Percentiles rank a stretch among this genome's conserved stretches.
phyloP scores from a whole-genome alignment of 2,888 invertebrate species.

The Quadroppia sp. region DNA sequence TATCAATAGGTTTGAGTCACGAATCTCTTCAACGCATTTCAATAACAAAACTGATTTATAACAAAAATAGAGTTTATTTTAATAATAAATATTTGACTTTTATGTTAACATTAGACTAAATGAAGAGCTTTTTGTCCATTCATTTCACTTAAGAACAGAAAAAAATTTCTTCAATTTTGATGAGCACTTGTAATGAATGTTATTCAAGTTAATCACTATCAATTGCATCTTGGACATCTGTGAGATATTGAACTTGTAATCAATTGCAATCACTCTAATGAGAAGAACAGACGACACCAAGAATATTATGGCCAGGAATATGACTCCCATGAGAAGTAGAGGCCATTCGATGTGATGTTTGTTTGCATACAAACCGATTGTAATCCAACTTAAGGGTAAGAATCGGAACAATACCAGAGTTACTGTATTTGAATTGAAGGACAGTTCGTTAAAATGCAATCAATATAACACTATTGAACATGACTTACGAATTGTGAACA shows the following conservation, averaged over 20 bases:
- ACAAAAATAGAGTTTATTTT: background rate
- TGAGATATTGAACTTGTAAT: constrained; percentile 6
- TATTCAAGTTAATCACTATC: background rate
- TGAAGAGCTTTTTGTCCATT: background rate
- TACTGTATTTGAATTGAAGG: background rate
- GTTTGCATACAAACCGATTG: background rate
- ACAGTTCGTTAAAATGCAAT: background rate
- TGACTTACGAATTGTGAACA: constrained; percentile 29
- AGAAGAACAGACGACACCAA: constrained; percentile 11
- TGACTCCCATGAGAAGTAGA: background rate
- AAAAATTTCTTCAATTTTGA: constrained; percentile 18
- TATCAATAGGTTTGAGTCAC: background rate
- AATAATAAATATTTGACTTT: background rate
- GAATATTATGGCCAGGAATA: constrained; percentile 1
- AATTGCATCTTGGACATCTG: background rate
- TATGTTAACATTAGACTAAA: background rate
- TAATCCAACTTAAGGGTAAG: constrained; percentile 20
- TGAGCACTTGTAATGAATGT: constrained; percentile 15
- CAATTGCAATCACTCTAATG: constrained; percentile 13
- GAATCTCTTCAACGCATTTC: background rate
- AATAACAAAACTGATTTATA: background rate
- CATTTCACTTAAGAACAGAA: background rate
- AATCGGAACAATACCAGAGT: constrained; percentile 15
- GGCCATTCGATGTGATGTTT: background rate
- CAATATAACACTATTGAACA: too few relatives aligned